A percentile compares a stretch with the other conserved stretches of the same genome.
Evolutionary conservation across 2,888 invertebrate species (phyloP).

Genomic region (Apantesis nais): DNA sequence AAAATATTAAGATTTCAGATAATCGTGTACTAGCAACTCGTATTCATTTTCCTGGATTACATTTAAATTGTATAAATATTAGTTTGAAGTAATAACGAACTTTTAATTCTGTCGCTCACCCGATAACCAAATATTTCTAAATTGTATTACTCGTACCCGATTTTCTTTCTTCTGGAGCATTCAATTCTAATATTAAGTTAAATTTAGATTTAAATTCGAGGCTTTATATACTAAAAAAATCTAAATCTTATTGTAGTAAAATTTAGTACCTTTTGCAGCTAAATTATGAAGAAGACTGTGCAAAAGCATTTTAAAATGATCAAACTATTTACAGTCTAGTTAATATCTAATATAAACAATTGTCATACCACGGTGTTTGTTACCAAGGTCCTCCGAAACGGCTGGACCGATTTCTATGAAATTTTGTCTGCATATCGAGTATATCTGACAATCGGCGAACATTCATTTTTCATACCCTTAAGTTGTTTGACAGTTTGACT

Average conservation of each 20-base stretch:
- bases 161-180: not conserved
- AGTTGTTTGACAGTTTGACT: too few species aligned
- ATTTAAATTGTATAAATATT: not conserved
- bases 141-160: not conserved
- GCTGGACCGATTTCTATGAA: too few species aligned
- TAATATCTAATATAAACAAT: too few species aligned
- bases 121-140: not conserved
- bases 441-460: too few species aligned
- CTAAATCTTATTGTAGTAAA: not conserved
- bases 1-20: not conserved
- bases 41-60: not conserved
- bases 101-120: constrained; percentile 4
- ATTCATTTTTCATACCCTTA: too few species aligned
- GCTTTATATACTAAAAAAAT: not conserved
- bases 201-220: too few species aligned
- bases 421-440: too few species aligned
- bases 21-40: not conserved
- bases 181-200: not conserved
- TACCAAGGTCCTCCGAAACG: too few species aligned
- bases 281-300: not conserved
- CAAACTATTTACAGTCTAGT: too few species aligned
- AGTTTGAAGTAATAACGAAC: not conserved
- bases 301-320: not conserved
- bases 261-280: not conserved
- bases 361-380: too few species aligned